Percentiles rank a stretch among this genome's conserved stretches.
Evolutionary conservation across 2,797 vertebrate species (phyloP).

Genomic region (Sebastes hopkinsi): DNA sequence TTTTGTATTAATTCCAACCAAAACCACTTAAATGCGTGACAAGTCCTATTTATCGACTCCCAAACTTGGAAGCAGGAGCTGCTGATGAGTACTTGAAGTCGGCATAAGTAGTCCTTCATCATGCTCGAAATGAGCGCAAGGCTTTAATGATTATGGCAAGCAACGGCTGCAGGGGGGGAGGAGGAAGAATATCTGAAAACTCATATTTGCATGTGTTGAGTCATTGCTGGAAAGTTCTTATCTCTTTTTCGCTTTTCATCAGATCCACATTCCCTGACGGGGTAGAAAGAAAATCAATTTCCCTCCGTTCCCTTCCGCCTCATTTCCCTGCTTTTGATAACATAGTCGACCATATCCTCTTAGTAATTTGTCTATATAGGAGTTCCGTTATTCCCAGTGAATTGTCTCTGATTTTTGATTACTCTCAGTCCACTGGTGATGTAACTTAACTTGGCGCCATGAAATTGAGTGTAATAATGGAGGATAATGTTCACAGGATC

Average conservation of each 20-base stretch:
- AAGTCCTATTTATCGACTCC: constrained; percentile 17
- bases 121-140: constrained; percentile 29
- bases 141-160: constrained; percentile 36
- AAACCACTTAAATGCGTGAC: constrained; percentile 24
- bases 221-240: constrained; percentile 58
- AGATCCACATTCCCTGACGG: constrained; percentile 35
- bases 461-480: constrained; percentile 56
- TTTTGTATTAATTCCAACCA: neutral
- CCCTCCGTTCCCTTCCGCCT: constrained; percentile 39
- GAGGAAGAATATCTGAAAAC: constrained; percentile 35
- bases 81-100: constrained; percentile 33
- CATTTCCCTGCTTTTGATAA: constrained; percentile 54
- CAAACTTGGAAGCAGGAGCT: constrained; percentile 22
- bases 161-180: constrained; percentile 14
- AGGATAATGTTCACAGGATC: constrained; percentile 40
- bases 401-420: constrained; percentile 49
- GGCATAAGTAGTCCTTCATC: constrained; percentile 35
- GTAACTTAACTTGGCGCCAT: constrained; percentile 36
- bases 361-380: constrained; percentile 30
- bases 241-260: constrained; percentile 56
- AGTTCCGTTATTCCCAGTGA: constrained; percentile 32
- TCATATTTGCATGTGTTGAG: constrained; percentile 54
- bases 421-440: constrained; percentile 37
- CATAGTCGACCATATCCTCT: constrained; percentile 34
- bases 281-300: constrained; percentile 48